Evolutionary conservation across 1,140 invertebrate species (phyloP).

Genomic region (Drosophila seguyi): DNA sequence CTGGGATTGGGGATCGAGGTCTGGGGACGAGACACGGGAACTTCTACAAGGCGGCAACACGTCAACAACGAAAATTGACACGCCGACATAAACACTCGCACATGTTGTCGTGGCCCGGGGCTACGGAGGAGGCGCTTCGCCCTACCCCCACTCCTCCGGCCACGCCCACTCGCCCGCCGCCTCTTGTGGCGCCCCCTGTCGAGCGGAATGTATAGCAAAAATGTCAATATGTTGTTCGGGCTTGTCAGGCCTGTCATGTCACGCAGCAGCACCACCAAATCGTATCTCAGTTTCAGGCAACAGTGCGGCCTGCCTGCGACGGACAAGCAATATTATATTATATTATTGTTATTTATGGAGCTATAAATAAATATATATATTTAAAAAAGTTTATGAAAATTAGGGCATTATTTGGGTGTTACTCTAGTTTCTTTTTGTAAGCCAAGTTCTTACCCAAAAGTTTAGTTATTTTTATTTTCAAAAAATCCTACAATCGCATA

Average conservation of each 20-base stretch:
- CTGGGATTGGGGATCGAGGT: conserved; percentile 23
- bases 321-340: background rate
- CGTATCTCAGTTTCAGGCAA: conserved; percentile 74
- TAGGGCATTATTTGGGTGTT: background rate
- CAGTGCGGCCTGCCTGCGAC: background rate
- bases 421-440: no score
- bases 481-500: no score
- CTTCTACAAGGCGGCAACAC: conserved; percentile 63
- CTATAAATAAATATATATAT: background rate
- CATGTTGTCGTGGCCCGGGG: conserved; percentile 59
- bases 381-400: background rate
- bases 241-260: conserved; percentile 79
- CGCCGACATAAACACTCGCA: conserved; percentile 81
- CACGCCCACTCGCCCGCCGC: conserved; percentile 4
- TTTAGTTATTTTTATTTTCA: no score
- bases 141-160: background rate
- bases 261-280: conserved; percentile 62
- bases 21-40: conserved; percentile 13
- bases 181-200: conserved; percentile 58
- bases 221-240: conserved; percentile 83
- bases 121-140: conserved; percentile 14
- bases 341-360: background rate
- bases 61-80: conserved; percentile 82
- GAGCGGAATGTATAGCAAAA: conserved; percentile 79
- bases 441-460: background rate